Evolutionary conservation across 2,113 vertebrate species (phyloP).

Genomic region (Ochotona princeps): DNA sequence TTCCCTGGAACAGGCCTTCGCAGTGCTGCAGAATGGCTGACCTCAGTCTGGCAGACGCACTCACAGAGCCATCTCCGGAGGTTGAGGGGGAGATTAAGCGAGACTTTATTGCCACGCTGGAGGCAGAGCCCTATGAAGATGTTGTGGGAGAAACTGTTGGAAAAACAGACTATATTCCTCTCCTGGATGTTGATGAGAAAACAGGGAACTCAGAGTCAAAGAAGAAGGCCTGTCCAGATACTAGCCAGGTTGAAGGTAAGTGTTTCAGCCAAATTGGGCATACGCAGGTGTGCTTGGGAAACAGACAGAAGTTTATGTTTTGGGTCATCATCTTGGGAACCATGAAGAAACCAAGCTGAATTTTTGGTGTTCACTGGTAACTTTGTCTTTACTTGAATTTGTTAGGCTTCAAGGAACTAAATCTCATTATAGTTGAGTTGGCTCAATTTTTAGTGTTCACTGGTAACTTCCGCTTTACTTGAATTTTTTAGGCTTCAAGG

Average conservation of each 20-base stretch:
- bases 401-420: neutral
- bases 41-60: constrained; percentile 94
- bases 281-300: neutral
- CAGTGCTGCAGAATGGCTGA: constrained; percentile 87
- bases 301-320: neutral
- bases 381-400: constrained; percentile 11
- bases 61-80: constrained; percentile 89
- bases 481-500: too few species aligned
- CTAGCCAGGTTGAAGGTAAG: constrained; percentile 81
- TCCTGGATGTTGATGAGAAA: constrained; percentile 92
- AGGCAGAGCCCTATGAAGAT: constrained; percentile 93
- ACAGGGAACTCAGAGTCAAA: constrained; percentile 82
- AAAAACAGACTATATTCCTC: constrained; percentile 94
- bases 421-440: neutral
- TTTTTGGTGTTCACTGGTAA: neutral
- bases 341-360: neutral
- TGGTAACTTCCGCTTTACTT: too few species aligned
- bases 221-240: constrained; percentile 77
- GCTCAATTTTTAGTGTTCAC: too few species aligned
- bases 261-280: neutral
- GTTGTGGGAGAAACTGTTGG: constrained; percentile 94
- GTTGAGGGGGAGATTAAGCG: constrained; percentile 90
- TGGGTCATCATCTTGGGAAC: constrained; percentile 2
- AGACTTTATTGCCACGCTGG: constrained; percentile 94
- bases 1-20: constrained; percentile 38